Percentiles rank a stretch among this genome's conserved stretches.
Conservation (phyloP, 2,888 invertebrate species). For the Halocaridina rubra region DNA sequence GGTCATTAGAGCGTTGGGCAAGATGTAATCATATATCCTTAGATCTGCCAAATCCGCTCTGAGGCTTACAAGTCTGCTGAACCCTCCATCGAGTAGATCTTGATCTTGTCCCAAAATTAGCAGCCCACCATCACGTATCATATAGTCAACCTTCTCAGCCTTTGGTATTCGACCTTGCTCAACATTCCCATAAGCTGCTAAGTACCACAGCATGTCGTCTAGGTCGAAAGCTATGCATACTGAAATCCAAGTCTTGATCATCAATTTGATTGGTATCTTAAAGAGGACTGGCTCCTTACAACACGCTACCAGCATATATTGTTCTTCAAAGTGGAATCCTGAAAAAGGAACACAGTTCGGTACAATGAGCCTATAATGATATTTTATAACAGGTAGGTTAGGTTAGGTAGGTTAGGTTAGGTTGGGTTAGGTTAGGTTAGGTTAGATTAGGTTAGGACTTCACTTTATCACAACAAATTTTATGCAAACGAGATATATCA, state of each 20-base stretch:
- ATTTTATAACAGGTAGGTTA: too few species aligned
- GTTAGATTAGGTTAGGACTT: too few species aligned
- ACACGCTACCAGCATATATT: not conserved
- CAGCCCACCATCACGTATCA: not conserved
- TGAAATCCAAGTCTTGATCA: not conserved
- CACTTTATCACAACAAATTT: too few species aligned
- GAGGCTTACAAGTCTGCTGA: conserved; percentile 1
- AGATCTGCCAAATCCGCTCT: not conserved
- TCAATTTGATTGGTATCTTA: not conserved
- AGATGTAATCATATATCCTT: not conserved
- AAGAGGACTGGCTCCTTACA: not conserved
- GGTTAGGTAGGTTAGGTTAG: too few species aligned
- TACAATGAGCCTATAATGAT: too few species aligned
- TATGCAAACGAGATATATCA: too few species aligned
- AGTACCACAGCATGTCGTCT: not conserved
- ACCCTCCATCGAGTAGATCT: not conserved
- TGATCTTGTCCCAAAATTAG: conserved; percentile 33
- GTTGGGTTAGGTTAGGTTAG: too few species aligned
- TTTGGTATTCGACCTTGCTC: not conserved
- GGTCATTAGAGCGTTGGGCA: not conserved
- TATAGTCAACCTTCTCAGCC: not conserved
- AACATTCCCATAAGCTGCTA: not conserved
- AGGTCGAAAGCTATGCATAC: conserved; percentile 22
- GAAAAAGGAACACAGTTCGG: too few species aligned
- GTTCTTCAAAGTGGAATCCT: not conserved